Base-by-base conservation (phyloP, 2,113 vertebrate species). In the Antennarius striatus region DNA sequence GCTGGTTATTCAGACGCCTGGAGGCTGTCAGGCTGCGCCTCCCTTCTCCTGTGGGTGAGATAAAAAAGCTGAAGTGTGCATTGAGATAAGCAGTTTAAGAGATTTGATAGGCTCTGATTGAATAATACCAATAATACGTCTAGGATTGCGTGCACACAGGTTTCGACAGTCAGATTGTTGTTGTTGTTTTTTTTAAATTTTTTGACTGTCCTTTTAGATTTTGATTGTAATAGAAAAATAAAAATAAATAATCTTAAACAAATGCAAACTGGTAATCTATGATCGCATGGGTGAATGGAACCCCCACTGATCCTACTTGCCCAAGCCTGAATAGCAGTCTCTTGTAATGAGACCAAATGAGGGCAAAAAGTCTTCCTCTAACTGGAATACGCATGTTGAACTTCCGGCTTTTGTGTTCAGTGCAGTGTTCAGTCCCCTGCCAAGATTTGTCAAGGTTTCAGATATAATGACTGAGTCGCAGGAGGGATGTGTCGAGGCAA, bases 31-130 rank as follows among this genome's bases (percentile, higher is more conserved):
- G 15, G 36, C 22, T 59, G 29, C n/a, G 17, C 15, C 6, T 64
- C 39, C 3, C 13, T 67, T 53, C 58, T 52, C 10, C 1, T 56
- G 16, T 4, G 22, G 15, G 2, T 12, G 50, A 51, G 56, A 61
- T 74, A 64, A 49, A 72, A 72, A 65, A 63, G 56, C 63, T 63
- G 61, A 67, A 53, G 8, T 46, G 56, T 64, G 62, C 52, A 36
- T 55, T 70, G 57, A 3, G 53, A 61, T 91, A 87, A 91, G 73
- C 75, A 62, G 88, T 73, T 90, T 88, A 88, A 84, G 84, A 86
- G 88, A 81, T 90, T 88, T 88, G 58, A 57, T 49, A 47, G 45
- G 65, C 68, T 84, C 30, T 48, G 53, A 50, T 17, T 67, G 49
- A 63, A 39, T 55, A 77, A 59, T 54, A 12, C 48, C 77, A 62